These are phyloP conservation scores for Dicycla oo DNA, from an alignment of 2,888 invertebrate genomes.

Conservation along the genomic window DNA sequence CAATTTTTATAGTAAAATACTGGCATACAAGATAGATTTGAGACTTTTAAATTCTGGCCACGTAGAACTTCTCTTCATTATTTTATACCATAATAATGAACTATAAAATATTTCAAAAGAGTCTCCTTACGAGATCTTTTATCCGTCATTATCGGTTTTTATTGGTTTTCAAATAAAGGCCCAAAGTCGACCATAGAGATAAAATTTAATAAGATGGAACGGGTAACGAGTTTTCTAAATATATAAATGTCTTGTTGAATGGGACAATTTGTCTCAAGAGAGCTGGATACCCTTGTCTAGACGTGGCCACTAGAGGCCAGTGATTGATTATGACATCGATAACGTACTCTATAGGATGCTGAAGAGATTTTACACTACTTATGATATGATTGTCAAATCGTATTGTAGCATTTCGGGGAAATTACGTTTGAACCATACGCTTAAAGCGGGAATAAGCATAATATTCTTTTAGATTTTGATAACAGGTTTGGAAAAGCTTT, in stretches of 20 bases:
- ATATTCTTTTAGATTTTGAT: not conserved
- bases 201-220: constrained; percentile 17
- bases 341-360: constrained; percentile 9
- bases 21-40: not conserved
- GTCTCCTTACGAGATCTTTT: not conserved
- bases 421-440: too few relatives aligned
- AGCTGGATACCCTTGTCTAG: constrained; percentile 48
- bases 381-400: not conserved
- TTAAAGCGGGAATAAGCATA: not conserved
- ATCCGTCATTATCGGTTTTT: not conserved
- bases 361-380: constrained; percentile 9
- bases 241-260: constrained; percentile 28
- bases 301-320: constrained; percentile 29
- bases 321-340: constrained; percentile 58
- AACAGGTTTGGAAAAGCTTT: not conserved
- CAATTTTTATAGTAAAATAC: not conserved
- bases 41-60: not conserved
- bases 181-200: not conserved
- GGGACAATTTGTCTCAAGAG: constrained; percentile 56
- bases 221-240: constrained; percentile 17
- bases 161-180: not conserved
- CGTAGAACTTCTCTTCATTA: not conserved
- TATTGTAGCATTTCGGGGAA: not conserved
- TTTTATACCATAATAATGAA: constrained; percentile 1
- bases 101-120: not conserved